A percentile compares a stretch with the other conserved stretches of the same genome.
phyloP scores from a whole-genome alignment of 2,888 invertebrate genomes.

The Andrena haemorrhoa region DNA sequence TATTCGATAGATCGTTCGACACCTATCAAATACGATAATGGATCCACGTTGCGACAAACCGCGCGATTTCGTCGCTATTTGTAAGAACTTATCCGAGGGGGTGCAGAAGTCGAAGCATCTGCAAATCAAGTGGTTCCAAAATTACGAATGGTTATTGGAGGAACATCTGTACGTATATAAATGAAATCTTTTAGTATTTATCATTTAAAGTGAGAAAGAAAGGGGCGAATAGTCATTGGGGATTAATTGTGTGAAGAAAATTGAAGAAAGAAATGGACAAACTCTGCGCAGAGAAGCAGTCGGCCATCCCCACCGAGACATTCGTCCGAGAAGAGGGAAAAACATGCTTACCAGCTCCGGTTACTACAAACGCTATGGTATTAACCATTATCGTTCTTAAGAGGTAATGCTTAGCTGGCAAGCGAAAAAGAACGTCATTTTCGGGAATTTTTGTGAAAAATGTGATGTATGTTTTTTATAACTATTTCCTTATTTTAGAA shows the following conservation, averaged over 20 bases:
- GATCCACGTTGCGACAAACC: constrained; percentile 67
- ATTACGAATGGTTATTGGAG: constrained; percentile 76
- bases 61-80: constrained; percentile 71
- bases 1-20: background rate
- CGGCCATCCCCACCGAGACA: constrained; percentile 16
- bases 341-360: constrained; percentile 72
- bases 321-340: constrained; percentile 60
- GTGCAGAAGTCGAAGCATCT: constrained; percentile 64
- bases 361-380: constrained; percentile 71
- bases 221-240: background rate
- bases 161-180: constrained; percentile 74
- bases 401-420: too few species aligned
- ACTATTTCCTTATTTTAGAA: too few species aligned
- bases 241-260: constrained; percentile 59
- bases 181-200: background rate
- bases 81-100: constrained; percentile 68
- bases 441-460: too few species aligned
- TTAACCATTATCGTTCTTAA: too few species aligned
- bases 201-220: background rate
- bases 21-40: constrained; percentile 53
- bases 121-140: constrained; percentile 72
- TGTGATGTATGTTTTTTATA: too few species aligned
- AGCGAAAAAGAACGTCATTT: too few species aligned
- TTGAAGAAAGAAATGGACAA: constrained; percentile 64
- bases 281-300: constrained; percentile 66